Base-by-base conservation (phyloP, 2,797 vertebrate species). In the Falco berigora region DNA sequence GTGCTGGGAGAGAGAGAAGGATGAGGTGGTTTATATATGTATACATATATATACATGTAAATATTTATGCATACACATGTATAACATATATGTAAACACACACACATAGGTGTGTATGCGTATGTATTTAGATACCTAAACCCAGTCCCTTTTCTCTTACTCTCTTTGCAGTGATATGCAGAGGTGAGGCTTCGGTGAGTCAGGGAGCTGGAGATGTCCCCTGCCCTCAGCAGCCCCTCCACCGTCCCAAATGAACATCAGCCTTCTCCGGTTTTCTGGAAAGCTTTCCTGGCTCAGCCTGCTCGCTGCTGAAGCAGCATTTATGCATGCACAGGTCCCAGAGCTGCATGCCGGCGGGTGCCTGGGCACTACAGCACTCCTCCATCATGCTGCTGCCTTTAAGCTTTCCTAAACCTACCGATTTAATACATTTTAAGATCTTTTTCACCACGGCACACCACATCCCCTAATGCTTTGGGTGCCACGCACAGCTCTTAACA, bases 31-130 rank as follows among this genome's bases (percentile, higher is more conserved):
- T 46, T 53, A 12, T 27, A 5, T 38, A 23, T 1, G 7, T 3
- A 8, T 8, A 4, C 27, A 6, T 6, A 10, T 21, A 40, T 24
- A 15, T 14, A 5, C 0, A 1, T 21, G 4, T 9, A 15, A 21
- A 4, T 21, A 16, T 7, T 7, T 28, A 6, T 21, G 3, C 25
- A 4, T 20, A 14, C 7, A 24, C 14, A 13, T 20, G 17, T 19
- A 44, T 19, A 44, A 19, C 19, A 19, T 44, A 18, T 44, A 44
- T 44, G 44, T 44, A 18, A 15, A 32, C 22, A 18, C 14, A 28
- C 16, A n/a, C 8, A 7, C 12, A 12, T 17, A 24, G 12, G 40
- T 4, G 15, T 36, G 25, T 32, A 16, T 10, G 6, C 14, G 14
- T 25, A 55, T 3, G 9, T 22, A 24, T n/a, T 50, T 44, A 32